A percentile compares a stretch with the other conserved stretches of the same genome.
These are phyloP conservation scores for Crotalus tigris DNA, from an alignment of 2,113 vertebrate species.

Conservation along the genomic window DNA sequence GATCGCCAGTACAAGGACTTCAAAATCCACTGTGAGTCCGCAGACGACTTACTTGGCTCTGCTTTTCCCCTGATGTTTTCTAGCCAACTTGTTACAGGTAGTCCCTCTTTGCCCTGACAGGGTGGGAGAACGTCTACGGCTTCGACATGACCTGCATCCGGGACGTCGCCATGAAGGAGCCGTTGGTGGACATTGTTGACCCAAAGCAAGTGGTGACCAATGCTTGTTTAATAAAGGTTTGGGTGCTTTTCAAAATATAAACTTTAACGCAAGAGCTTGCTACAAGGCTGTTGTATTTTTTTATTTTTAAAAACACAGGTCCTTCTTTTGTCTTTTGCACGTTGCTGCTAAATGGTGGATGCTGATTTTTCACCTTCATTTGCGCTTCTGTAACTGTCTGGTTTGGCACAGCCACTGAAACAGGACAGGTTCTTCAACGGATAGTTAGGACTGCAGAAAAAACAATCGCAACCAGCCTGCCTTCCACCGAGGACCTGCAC, in stretches of 20 bases:
- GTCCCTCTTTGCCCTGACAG: conserved; percentile 67
- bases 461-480: too few relatives aligned
- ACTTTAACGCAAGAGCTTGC: conserved; percentile 1
- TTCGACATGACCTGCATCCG: conserved; percentile 99
- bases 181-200: conserved; percentile 95
- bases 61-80: background rate
- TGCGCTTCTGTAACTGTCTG: too few relatives aligned
- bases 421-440: too few relatives aligned
- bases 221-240: conserved; percentile 94
- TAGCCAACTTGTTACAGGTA: background rate
- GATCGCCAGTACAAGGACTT: conserved; percentile 99
- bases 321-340: background rate
- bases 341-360: conserved; percentile 23
- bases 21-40: conserved; percentile 96
- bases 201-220: conserved; percentile 98
- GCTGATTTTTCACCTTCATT: background rate
- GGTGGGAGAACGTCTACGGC: conserved; percentile 99
- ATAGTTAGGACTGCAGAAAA: too few relatives aligned
- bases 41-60: accelerated
- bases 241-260: conserved; percentile 57
- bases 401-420: too few relatives aligned
- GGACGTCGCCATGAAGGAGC: conserved; percentile 96
- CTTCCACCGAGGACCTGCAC: too few relatives aligned
- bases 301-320: background rate
- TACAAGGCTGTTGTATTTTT: background rate